Base-by-base conservation (phyloP, 2,113 vertebrate genomes). In the Rafetus swinhoei region DNA sequence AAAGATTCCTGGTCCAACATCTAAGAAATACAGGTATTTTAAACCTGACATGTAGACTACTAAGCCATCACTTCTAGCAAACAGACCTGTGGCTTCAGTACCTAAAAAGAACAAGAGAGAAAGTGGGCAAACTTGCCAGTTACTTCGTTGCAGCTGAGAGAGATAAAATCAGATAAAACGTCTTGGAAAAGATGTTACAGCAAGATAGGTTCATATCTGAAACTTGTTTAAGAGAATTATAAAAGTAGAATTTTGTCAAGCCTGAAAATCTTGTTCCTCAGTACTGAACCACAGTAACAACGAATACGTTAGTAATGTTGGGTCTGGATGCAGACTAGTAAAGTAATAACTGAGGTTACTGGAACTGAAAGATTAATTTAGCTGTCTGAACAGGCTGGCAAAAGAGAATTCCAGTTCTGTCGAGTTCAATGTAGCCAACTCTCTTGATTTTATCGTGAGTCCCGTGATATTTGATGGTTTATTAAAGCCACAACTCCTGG, bases 141-240 rank as follows among this genome's bases (percentile, higher is more conserved):
- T 96, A 52, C 82, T 54, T 80, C 65, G 94, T 77, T 50, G 91
- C 95, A 97, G 94, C 83, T 90, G 90, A 97, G 65, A 84, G 65
- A 95, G 91, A 95, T 88, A 94, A 96, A 95, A 96, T 94, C 91
- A 94, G 90, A 93, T 94, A 92, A 95, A 90, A 95, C 91, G 94
- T 32, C 74, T 87, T 95, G 93, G 95, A 97, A 97, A 94, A 95
- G 97, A 97, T 96, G 94, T 69, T 89, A 90, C 86, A 93, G 5
- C 16, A 87, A 96, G 94, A 97, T 97, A 95, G 65, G 74, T 83
- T 95, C 83, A 9, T 92, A 92, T 35, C 56, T 89, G 3, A 82
- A 92, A 87, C 74, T 96, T 93, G 88, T 95, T 90, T 87, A 94
- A 94, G 65, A 79, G 27, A 86, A 83, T 84, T 95, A 88, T 1